Evolutionary conservation across 2,888 invertebrate genomes (phyloP), one percentile per base, ranked within the genome.

Genomic region (Rhyacophila evoluta): DNA sequence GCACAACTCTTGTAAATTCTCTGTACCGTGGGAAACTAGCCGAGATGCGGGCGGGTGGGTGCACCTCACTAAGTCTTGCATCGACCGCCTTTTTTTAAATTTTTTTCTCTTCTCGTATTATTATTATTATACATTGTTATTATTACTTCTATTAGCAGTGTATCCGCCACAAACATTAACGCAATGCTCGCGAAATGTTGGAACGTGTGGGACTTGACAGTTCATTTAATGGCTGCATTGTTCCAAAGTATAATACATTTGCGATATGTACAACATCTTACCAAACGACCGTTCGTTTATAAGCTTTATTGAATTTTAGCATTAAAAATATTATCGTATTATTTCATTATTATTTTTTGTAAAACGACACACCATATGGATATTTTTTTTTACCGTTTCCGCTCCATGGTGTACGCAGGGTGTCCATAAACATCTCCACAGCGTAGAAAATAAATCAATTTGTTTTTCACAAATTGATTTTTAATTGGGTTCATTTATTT

Each of bases 21-120:
- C 78, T 74, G 33, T 37, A 41, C 73, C 78, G 78, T 78, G 78
- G 78, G 78, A 78, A 72, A 29, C 72, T 15, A 36, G n/a, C 19
- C 72, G 72, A 29, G 72, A 72, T 29, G 72, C 36, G 72, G 36
- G 33, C 72, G 72, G 37, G 33, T 69, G 73, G 78, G 69, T 39
- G 75, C 69, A 15, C 28, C 75, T 69, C 12, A 19, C 19, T 19
- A 55, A 55, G 55, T 55, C 55, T 55, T 15, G 71, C 39, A 39
- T 10, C 70, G 12, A 27, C 71, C 28, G 55, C 67, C 28, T 36
- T 37, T 36, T 27, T 25, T 72, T 37, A n/a, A 33, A n/a, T 38
- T 55, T 72, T 39, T 55, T 33, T 33, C 72, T 55, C 38, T 55
- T 33, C 67, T 72, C 15, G 12, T 39, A 72, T 5, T 33, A 33